These are phyloP conservation scores for Meiosimyza platycephala DNA, from an alignment of 2,888 invertebrate genomes.

Conservation along the genomic window DNA sequence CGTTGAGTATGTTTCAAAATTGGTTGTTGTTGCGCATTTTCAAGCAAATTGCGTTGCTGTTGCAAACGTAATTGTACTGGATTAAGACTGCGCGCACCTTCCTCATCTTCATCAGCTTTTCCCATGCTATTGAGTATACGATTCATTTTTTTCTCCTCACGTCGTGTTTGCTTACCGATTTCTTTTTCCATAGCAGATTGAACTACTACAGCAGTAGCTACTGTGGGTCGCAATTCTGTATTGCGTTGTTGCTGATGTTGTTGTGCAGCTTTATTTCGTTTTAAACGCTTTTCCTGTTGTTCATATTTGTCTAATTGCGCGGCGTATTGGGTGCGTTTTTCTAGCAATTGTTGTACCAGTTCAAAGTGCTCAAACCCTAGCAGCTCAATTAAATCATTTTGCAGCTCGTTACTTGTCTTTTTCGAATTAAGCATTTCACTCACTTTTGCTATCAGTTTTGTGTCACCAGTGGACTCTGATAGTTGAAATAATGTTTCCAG, in stretches of 20 bases:
- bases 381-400: constrained; percentile 88
- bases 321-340: constrained; percentile 72
- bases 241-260: constrained; percentile 46
- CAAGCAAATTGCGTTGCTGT: constrained; percentile 61
- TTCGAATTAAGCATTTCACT: constrained; percentile 72
- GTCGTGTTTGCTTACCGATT: constrained; percentile 79
- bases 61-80: constrained; percentile 63
- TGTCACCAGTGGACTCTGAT: constrained; percentile 55
- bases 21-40: constrained; percentile 60
- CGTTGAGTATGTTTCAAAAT: constrained; percentile 55
- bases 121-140: constrained; percentile 56
- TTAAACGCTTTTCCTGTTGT: constrained; percentile 56
- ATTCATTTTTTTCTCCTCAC: constrained; percentile 83
- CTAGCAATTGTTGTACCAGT: constrained; percentile 76
- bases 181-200: constrained; percentile 86
- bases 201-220: constrained; percentile 84
- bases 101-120: constrained; percentile 50
- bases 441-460: constrained; percentile 52
- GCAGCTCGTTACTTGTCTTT: constrained; percentile 76
- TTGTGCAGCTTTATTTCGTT: constrained; percentile 47
- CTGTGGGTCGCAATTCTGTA: constrained; percentile 70
- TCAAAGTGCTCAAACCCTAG: constrained; percentile 87
- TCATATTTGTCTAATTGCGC: constrained; percentile 60
- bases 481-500: constrained; percentile 54
- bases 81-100: constrained; percentile 67